These are phyloP conservation scores for Drosophila macrospina DNA, from an alignment of 2,888 invertebrate genomes.

Conservation along the genomic window DNA sequence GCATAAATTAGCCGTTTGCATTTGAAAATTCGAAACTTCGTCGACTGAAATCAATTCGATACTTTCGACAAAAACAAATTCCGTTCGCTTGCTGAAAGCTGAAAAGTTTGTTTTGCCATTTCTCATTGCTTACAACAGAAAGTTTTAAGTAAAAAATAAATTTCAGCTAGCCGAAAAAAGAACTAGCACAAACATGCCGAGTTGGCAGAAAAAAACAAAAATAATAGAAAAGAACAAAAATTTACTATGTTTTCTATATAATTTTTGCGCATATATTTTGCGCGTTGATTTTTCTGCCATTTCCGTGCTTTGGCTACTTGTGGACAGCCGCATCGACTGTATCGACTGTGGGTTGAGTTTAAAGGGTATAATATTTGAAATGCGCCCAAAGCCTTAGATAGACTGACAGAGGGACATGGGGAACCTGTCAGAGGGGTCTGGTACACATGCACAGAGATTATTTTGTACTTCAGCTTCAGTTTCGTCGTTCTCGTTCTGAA, in stretches of 20 bases:
- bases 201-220: slow-evolving; percentile 35
- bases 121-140: slow-evolving; percentile 79
- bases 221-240: slow-evolving; percentile 26
- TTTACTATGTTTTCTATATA: slow-evolving; percentile 43
- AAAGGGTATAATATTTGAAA: slow-evolving; percentile 6
- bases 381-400: slow-evolving; percentile 4
- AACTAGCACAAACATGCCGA: slow-evolving; percentile 50
- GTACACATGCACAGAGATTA: slow-evolving; percentile 39
- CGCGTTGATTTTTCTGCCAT: slow-evolving; percentile 46
- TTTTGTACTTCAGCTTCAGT: slow-evolving; percentile 46
- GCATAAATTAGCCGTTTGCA: slow-evolving; percentile 80
- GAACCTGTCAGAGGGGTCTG: slow-evolving; percentile 39
- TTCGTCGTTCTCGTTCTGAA: slow-evolving; percentile 21
- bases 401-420: slow-evolving; percentile 22
- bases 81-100: slow-evolving; percentile 65
- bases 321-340: slow-evolving; percentile 7
- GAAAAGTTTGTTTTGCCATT: slow-evolving; percentile 79
- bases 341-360: slow-evolving; percentile 6
- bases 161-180: slow-evolving; percentile 63
- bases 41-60: slow-evolving; percentile 76
- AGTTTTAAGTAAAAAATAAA: slow-evolving; percentile 81
- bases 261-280: slow-evolving; percentile 63
- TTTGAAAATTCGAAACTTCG: slow-evolving; percentile 73
- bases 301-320: slow-evolving; percentile 27
- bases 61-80: slow-evolving; percentile 69